These are phyloP conservation scores for Trochalopteron elliotii DNA, from an alignment of 2,113 vertebrate species.

Conservation along the genomic window DNA sequence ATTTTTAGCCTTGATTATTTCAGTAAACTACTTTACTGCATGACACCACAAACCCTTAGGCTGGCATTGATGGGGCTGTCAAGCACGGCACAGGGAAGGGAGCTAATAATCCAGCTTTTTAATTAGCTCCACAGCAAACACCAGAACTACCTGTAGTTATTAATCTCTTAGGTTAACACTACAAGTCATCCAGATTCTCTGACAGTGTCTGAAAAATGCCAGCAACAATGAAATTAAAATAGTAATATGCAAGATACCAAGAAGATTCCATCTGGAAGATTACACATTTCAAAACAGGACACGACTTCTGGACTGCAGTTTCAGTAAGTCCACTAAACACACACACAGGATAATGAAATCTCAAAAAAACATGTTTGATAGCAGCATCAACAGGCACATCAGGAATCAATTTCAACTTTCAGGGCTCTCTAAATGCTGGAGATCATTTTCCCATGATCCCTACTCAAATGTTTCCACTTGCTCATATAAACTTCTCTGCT, in stretches of 20 bases:
- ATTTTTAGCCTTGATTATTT: conserved; percentile 25
- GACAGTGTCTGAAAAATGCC: not conserved
- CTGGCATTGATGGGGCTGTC: not conserved
- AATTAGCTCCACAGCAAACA: not conserved
- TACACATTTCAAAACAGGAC: not conserved
- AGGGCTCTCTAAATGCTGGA: not conserved
- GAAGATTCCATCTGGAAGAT: not conserved
- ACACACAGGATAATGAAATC: not conserved
- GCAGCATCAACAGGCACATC: not conserved
- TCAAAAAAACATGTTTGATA: not conserved
- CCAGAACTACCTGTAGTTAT: not conserved
- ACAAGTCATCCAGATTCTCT: not conserved
- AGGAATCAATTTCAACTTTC: not conserved
- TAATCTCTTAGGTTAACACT: not conserved
- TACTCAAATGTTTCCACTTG: not conserved
- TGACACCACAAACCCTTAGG: not conserved
- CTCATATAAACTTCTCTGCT: not conserved
- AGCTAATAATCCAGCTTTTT: not conserved
- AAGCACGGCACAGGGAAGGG: not conserved
- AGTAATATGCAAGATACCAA: not conserved
- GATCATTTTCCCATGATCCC: not conserved
- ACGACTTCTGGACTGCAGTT: not conserved
- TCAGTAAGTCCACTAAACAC: not conserved
- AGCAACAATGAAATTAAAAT: not conserved
- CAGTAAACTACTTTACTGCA: not conserved